Evolutionary conservation across 1,140 invertebrate genomes (phyloP), one percentile per base, ranked within the genome.

Genomic region (Tetramorium parvispinum): DNA sequence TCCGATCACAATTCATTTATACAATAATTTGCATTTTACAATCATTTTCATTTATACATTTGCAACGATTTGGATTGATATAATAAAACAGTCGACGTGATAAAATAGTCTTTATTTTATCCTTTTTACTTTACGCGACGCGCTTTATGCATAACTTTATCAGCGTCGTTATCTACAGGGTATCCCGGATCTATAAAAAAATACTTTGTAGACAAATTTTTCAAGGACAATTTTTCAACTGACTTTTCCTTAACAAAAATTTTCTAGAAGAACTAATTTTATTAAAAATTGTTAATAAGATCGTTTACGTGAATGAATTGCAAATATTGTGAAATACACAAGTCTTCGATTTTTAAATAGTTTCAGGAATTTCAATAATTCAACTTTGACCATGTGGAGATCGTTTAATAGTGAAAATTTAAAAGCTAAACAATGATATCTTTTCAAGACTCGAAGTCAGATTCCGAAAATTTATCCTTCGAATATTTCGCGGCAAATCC

Each of bases 1-100:
- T 68, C 13, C 46, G 16, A 77, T 77, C 75, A 61, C 55, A 70
- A 70, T 53, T 78, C 13, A 40, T 68, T 68, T 68, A 53, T 70
- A 70, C n/a, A 66, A 40, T 59, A 10, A 24, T 57, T 21, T 57
- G 10, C 10, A 57, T 24, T 57, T n/a, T 57, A 57, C 55, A 57
- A 59, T 63, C 2, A 63, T 32, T 63, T 63, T 63, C 6, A 63
- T 63, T 61, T 61, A 32, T 63, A 63, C 27, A 53, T 53, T 53
- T 40, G 51, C 27, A 63, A 77, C 10, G 51, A 53, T n/a, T 53
- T 77, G 27, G 10, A n/a, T 40, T 32, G 13, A 53, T 55, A 40
- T 63, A 78, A 78, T 11, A 27, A 77, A 77, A 76, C 40, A 40
- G 2, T 65, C 40, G 43, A 66, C 6, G 43, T 66, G 49, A 53